Conservation (phyloP, 2,797 vertebrate genomes). For the Etheostoma nigrum region DNA sequence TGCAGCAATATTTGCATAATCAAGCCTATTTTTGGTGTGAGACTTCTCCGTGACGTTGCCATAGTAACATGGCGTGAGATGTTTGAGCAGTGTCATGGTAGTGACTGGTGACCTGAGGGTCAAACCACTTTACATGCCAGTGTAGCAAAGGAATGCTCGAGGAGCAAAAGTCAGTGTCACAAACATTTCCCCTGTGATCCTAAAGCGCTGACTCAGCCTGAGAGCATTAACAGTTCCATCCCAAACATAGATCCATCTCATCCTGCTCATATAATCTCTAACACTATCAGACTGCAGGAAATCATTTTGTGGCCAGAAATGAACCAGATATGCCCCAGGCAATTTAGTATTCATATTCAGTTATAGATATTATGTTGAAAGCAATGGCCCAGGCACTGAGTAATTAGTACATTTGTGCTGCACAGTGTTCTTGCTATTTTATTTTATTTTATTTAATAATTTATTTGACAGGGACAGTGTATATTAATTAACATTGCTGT, state of each 20-base stretch:
- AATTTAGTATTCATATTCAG: too few species aligned
- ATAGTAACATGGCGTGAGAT: background rate
- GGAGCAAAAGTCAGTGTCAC: constrained; percentile 3
- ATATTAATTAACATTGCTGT: too few species aligned
- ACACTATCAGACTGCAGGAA: background rate
- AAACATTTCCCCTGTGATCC: constrained; percentile 13
- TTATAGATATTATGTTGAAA: too few species aligned
- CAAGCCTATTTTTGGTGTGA: background rate
- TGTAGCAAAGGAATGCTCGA: background rate
- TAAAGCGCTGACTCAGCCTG: background rate
- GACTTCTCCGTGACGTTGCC: constrained; percentile 3
- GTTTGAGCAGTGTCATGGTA: background rate
- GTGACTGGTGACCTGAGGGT: constrained; percentile 12
- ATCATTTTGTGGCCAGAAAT: background rate
- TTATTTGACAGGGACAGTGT: too few species aligned
- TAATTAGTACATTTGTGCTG: too few species aligned
- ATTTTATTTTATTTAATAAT: too few species aligned
- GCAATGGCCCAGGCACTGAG: too few species aligned
- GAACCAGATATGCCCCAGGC: background rate
- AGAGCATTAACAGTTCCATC: constrained; percentile 29
- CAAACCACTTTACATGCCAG: constrained; percentile 43
- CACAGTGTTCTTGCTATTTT: too few species aligned
- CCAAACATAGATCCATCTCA: constrained; percentile 7
- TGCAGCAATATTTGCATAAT: background rate
- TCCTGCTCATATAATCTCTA: background rate